These are phyloP conservation scores for Opisthograptis luteolata DNA, from an alignment of 2,888 invertebrate species.

Conservation along the genomic window DNA sequence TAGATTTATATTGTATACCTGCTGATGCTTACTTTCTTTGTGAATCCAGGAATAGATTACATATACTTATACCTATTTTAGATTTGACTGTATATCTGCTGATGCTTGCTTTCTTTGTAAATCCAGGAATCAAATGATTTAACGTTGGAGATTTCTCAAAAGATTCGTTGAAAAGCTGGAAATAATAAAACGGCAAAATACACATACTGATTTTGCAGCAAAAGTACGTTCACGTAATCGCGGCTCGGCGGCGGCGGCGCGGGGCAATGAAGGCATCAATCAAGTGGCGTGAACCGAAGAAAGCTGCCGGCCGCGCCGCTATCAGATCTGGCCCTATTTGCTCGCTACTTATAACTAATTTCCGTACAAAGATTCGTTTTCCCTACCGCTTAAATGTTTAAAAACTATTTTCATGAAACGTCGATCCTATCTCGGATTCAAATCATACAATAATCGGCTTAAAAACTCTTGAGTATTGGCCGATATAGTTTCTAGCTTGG, in stretches of 20 bases:
- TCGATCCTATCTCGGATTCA: constrained; percentile 11
- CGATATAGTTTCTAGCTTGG: not conserved
- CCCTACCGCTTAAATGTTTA: constrained; percentile 38
- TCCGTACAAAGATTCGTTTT: constrained; percentile 70
- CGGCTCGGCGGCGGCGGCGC: constrained; percentile 15
- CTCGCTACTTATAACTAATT: constrained; percentile 77
- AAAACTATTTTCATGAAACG: constrained; percentile 22
- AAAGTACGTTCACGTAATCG: constrained; percentile 3
- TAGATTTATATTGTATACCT: not conserved
- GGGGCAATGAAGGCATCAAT: constrained; percentile 77
- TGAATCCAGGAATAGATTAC: too few species aligned
- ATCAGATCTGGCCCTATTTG: constrained; percentile 78
- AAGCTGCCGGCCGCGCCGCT: constrained; percentile 54
- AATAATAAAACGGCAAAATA: not conserved
- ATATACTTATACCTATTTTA: not conserved
- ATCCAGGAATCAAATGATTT: not conserved
- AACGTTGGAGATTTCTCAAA: not conserved
- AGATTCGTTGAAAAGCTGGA: not conserved
- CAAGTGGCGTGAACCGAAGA: constrained; percentile 75
- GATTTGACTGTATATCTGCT: not conserved
- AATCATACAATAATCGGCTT: not conserved
- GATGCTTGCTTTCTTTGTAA: not conserved
- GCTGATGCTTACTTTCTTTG: not conserved
- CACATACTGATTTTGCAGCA: not conserved
- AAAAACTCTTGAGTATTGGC: not conserved